Base-by-base conservation (phyloP, 1,140 invertebrate genomes). In the Lasioglossum albipes region DNA sequence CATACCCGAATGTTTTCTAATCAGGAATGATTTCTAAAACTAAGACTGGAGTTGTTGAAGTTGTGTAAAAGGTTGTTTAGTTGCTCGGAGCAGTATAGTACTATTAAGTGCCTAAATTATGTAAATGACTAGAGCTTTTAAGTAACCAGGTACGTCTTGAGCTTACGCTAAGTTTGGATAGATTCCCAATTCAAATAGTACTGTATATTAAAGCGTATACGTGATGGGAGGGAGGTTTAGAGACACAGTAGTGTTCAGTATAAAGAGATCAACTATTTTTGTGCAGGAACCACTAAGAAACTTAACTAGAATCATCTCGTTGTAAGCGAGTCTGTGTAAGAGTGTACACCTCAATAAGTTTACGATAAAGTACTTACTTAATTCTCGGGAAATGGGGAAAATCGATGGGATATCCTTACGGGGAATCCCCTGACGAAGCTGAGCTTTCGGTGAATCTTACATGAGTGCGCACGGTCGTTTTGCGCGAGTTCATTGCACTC, bases 351-450 rank as follows among this genome's bases (percentile, higher is more conserved):
- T 54, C 20, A 13, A 42, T 45, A 16, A 77, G 59, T 54, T 59
- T 62, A 77, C 16, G 41, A 59, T 70, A 67, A 82, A 78, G 81
- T 88, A 88, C 83, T 88, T 88, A 85, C 12, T 59, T 41, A 61
- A 66, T 66, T 71, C 22, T 57, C 20, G 27, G 22, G 16, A 18
- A 49, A 6, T 9, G 18, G 57, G 57, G 57, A 20, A 5, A n/a
- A 72, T 3, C 61, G 16, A 10, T 12, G 0, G n/a, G 36, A 27
- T 36, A 36, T 18, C 10, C 18, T 27, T 41, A n/a, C 9, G 12
- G 16, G 36, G 1, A 6, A 61, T 61, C 27, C 12, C 36, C 18
- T 54, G 18, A 49, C 13, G 61, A 64, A 36, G 27, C 42, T 18
- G 57, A 77, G 42, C 22, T 31, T 61, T 20, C 52, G 27, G 42